These are phyloP conservation scores for Drosophila setifemur DNA, from an alignment of 1,140 invertebrate genomes.

Conservation along the genomic window DNA sequence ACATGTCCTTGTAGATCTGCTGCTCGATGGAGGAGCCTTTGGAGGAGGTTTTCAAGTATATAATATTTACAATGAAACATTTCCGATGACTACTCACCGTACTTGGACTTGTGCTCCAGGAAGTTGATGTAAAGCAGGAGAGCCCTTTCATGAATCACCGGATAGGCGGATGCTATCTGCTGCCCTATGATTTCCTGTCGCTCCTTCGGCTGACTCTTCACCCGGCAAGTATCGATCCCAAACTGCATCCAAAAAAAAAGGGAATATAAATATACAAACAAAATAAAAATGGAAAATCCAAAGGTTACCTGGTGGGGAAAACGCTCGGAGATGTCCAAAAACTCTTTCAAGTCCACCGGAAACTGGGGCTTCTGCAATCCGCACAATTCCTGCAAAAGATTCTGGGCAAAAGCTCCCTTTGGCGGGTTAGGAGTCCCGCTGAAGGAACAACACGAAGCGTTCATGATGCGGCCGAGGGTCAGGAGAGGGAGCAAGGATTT, in stretches of 20 bases:
- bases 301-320: constrained; percentile 27
- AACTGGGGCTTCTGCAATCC: constrained; percentile 13
- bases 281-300: not conserved
- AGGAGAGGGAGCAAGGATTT: not conserved
- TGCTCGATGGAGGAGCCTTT: constrained; percentile 12
- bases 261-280: not conserved
- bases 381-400: constrained; percentile 14
- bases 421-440: not conserved
- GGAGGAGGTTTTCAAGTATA: not conserved
- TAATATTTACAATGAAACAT: not conserved
- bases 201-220: constrained; percentile 45
- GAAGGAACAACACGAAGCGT: not conserved
- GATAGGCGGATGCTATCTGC: constrained; percentile 76
- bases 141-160: constrained; percentile 64
- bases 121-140: constrained; percentile 56
- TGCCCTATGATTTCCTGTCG: constrained; percentile 13
- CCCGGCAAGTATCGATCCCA: constrained; percentile 32
- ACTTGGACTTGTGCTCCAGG: constrained; percentile 65
- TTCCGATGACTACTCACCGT: constrained; percentile 32
- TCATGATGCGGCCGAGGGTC: not conserved
- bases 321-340: constrained; percentile 17
- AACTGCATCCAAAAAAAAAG: constrained; percentile 25
- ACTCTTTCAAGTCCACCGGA: constrained; percentile 14
- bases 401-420: not conserved
- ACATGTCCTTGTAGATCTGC: constrained; percentile 49